Base-by-base conservation (phyloP, 2,888 invertebrate species). In the Caenorhabditis drosophilae region DNA sequence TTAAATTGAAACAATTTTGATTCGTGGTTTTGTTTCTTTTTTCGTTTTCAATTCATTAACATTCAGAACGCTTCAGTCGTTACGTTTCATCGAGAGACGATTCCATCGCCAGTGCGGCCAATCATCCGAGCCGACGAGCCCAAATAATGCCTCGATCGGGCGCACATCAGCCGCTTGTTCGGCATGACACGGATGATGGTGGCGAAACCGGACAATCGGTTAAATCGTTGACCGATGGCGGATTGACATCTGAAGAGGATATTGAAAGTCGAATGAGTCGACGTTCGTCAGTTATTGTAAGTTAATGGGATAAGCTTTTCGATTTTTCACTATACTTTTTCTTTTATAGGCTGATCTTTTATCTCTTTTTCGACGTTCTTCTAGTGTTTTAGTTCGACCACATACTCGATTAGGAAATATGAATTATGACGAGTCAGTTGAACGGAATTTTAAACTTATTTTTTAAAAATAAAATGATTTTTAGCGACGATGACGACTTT, bases 301-400 rank as follows among this genome's bases (percentile, higher is more conserved):
- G 54, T 52, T 53, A 31, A 18, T 49, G 26, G 20, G 16, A 23
- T 22, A 4, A 2, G 18, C 27, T 41, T 20, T 40, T 25, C 11
- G 25, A 23, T 31, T 47, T 38, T 38, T 40, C 42, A 42, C 3
- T 16, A 23, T 31, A 31, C 12, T 31, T 50, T 40, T 26, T 18
- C 9, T n/a, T 77, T 36, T 57, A n/a, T n/a, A 79, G 79, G 73
- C 73, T 15, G 82, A 82, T 56, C 69, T 82, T 12, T 48, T 82
- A n/a, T 77, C 82, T 0, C 67, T 82, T 9, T 79, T 82, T 40
- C 77, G 82, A n/a, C 67, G 81, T 12, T 80, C 80, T 2, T 77
- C 76, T 34, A 77, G 77, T 55, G 73, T 79, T 27, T 62, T 73
- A 7, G 52, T 72, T 16, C 62, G 70, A 16, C 70, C 72, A 36